Percentiles rank a stretch among this genome's conserved stretches.
These are phyloP conservation scores for Manacus vitellinus DNA, from an alignment of 2,113 vertebrate species.

Conservation along the genomic window DNA sequence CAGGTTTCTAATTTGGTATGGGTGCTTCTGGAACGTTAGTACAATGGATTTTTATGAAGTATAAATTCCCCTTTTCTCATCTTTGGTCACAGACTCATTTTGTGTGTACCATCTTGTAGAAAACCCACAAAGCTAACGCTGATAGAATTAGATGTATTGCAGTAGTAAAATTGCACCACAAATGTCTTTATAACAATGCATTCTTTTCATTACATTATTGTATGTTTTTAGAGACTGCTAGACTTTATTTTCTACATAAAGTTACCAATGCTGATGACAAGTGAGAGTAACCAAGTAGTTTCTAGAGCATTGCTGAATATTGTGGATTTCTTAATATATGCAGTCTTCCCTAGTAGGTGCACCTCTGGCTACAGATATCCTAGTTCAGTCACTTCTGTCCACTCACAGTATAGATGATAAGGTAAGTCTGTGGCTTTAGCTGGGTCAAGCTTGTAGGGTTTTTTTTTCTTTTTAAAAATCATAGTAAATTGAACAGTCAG, in stretches of 20 bases:
- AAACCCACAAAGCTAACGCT: not conserved
- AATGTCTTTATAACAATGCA: not conserved
- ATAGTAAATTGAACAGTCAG: not conserved
- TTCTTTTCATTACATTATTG: not conserved
- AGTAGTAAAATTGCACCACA: not conserved
- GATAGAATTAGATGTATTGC: not conserved
- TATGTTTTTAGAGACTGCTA: not conserved
- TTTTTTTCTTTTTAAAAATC: not conserved
- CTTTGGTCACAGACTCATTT: not conserved
- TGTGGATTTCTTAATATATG: not conserved
- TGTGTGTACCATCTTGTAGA: not conserved
- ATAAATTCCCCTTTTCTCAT: not conserved
- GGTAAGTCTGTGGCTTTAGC: not conserved
- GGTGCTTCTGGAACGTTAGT: not conserved
- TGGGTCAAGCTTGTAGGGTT: not conserved
- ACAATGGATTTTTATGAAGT: not conserved
- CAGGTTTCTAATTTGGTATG: not conserved
- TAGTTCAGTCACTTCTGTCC: constrained; percentile 48
- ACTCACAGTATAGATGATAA: not conserved
- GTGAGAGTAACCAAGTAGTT: not conserved
- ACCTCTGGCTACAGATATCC: constrained; percentile 31
- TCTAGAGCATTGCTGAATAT: not conserved
- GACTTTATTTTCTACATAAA: not conserved
- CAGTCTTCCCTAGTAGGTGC: not conserved
- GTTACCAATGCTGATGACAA: not conserved